These are phyloP conservation scores for Argentina silus DNA, from an alignment of 2,797 vertebrate genomes.

Conservation along the genomic window DNA sequence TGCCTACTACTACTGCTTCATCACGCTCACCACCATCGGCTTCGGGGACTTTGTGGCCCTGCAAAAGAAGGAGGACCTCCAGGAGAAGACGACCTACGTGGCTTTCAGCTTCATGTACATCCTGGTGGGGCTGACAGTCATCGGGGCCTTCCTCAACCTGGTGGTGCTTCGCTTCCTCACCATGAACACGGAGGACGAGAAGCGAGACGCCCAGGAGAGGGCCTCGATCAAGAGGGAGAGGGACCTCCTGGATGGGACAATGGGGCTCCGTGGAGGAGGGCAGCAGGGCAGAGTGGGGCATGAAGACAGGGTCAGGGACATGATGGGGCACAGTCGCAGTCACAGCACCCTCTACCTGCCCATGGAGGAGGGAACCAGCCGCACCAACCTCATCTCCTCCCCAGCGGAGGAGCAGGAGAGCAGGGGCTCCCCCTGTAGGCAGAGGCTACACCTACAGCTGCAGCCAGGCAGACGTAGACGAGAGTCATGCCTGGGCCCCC, in stretches of 20 bases:
- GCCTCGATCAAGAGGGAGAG: conserved; percentile 81
- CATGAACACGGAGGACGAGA: conserved; percentile 88
- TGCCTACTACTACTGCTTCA: conserved; percentile 97
- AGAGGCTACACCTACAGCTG: conserved; percentile 63
- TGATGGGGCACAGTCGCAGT: conserved; percentile 67
- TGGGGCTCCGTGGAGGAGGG: conserved; percentile 38
- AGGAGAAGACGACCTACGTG: conserved; percentile 93
- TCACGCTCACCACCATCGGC: conserved; percentile 96
- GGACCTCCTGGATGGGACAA: conserved; percentile 71
- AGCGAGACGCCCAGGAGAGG: conserved; percentile 83
- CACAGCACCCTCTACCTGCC: conserved; percentile 85
- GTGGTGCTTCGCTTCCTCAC: conserved; percentile 95
- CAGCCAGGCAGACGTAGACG: conserved; percentile 60
- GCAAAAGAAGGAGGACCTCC: conserved; percentile 93
- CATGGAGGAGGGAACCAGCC: conserved; percentile 85
- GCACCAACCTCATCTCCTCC: conserved; percentile 85
- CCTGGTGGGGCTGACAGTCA: conserved; percentile 92
- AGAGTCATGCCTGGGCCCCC: conserved; percentile 77
- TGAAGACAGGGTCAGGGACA: conserved; percentile 60
- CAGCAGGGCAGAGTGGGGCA: conserved; percentile 40
- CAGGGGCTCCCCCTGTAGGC: conserved; percentile 58
- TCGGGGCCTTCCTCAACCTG: conserved; percentile 95
- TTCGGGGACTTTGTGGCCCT: conserved; percentile 97
- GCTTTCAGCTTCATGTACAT: conserved; percentile 98
- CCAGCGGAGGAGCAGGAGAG: conserved; percentile 70